Evolutionary conservation across 2,797 vertebrate species (phyloP), one percentile per base, ranked within the genome.

Genomic region (Denticeps clupeoides): DNA sequence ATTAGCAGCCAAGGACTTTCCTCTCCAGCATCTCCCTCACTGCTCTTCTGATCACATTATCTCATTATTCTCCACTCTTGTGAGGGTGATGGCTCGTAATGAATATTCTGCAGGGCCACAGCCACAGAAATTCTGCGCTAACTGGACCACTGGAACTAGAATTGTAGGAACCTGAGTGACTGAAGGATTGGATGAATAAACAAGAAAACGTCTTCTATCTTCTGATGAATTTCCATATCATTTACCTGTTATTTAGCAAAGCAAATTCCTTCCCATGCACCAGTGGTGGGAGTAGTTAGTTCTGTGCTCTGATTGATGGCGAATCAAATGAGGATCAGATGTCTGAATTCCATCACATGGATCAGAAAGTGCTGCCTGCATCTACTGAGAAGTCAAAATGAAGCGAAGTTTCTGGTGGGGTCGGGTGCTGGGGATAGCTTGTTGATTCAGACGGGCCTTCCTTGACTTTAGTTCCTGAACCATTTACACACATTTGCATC

Each of bases 231-330:
- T 73, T 82, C 73, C 82, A 83, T 86, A 78, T 51, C 25, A 84
- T 86, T 86, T 86, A 77, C 84, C 83, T 86, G 70, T 31, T 63
- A 54, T 77, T 83, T 81, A 82, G 80, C 82, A 75, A 83, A 58
- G 71, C 82, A 85, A 84, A 85, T 82, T n/a, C 21, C 31, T 65
- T 62, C 48, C 45, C 56, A 65, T 68, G 68, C 62, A 65, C 68
- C 55, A 55, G 55, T 73, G 76, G 67, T 55, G 60, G 68, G 62
- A 74, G 61, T 71, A 69, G 74, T 76, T 56, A 58, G 46, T 59
- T 47, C 62, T 47, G 43, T 58, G 52, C 51, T 62, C 58, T 55
- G 58, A 46, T 61, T 47, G 27, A 52, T 29, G 38, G 8, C n/a
- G n/a, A n/a, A n/a, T n/a, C n/a, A n/a, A n/a, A n/a, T n/a, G n/a